A percentile compares a stretch with the other conserved stretches of the same genome.
phyloP scores from a whole-genome alignment of 2,113 vertebrate genomes.

The Albula glossodonta region DNA sequence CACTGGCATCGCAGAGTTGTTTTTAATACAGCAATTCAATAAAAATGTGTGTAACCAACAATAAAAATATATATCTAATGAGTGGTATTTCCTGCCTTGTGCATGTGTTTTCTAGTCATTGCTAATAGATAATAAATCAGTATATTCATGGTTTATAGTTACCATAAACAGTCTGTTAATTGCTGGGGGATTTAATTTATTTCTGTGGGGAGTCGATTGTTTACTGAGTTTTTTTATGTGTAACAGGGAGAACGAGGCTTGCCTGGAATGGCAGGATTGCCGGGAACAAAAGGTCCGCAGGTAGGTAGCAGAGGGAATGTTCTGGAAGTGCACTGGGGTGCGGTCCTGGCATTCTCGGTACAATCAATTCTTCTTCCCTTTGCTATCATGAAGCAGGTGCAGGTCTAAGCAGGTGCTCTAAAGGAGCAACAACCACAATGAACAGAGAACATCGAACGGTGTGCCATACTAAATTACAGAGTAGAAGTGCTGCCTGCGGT shows the following conservation, averaged over 20 bases:
- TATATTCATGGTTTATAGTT: neutral
- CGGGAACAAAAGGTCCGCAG: constrained; percentile 44
- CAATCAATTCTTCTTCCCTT: no score
- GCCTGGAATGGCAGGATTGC: constrained; percentile 36
- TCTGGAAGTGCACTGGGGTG: neutral
- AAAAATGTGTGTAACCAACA: neutral
- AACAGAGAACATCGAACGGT: no score
- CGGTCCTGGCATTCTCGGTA: no score
- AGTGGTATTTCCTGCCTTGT: neutral
- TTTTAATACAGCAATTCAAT: neutral
- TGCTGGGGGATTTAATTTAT: no score
- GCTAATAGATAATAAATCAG: neutral
- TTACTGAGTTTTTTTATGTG: constrained; percentile 7
- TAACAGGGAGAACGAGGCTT: constrained; percentile 47
- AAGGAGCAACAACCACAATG: no score
- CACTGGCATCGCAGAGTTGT: neutral
- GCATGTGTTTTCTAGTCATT: neutral
- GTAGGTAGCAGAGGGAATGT: constrained; percentile 13
- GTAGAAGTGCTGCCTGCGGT: no score
- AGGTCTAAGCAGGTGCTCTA: no score
- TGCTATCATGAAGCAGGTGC: no score
- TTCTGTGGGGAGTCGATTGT: neutral
- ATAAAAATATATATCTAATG: neutral
- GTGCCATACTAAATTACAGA: no score
- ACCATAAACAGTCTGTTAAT: neutral